Percentiles rank a stretch among this genome's conserved stretches.
Evolutionary conservation across 1,140 invertebrate species (phyloP).

Genomic region (Zaprionus camerounensis): DNA sequence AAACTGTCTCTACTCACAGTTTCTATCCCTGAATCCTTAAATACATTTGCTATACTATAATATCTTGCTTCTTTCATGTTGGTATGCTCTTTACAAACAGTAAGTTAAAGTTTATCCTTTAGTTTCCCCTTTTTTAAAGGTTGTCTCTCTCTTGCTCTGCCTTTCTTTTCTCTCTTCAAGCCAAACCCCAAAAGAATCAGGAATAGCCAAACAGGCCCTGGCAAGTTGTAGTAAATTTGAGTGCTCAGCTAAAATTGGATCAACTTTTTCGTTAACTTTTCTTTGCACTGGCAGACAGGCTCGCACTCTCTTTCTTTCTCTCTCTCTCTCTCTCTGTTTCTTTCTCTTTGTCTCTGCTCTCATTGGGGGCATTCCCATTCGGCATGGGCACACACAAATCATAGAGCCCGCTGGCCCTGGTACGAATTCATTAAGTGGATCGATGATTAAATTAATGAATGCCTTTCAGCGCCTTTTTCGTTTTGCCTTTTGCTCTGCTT

Average conservation of each 20-base stretch:
- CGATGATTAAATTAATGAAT: conserved; percentile 82
- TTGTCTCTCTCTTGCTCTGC: too few relatives aligned
- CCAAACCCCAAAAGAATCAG: too few relatives aligned
- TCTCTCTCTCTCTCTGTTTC: neutral
- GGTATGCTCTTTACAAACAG: too few relatives aligned
- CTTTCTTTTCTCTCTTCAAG: too few relatives aligned
- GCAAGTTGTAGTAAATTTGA: conserved; percentile 30
- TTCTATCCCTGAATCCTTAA: too few relatives aligned
- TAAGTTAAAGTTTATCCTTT: too few relatives aligned
- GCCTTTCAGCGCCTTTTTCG: conserved; percentile 65
- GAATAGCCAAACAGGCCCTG: neutral
- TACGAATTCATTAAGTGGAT: conserved; percentile 67
- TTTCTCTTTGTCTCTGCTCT: neutral
- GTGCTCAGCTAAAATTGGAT: conserved; percentile 60
- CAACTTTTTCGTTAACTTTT: conserved; percentile 33
- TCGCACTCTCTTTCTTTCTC: neutral
- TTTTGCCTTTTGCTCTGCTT: conserved; percentile 11
- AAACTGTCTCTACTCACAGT: too few relatives aligned
- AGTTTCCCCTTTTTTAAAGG: too few relatives aligned
- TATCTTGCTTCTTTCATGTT: too few relatives aligned
- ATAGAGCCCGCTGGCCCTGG: conserved; percentile 63
- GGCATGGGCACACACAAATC: conserved; percentile 52
- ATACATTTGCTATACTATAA: too few relatives aligned
- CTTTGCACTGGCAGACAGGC: conserved; percentile 19
- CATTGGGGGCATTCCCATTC: conserved; percentile 24